Conservation (phyloP, 2,888 invertebrate species). For the Cataglyphis rosenhaueri region DNA sequence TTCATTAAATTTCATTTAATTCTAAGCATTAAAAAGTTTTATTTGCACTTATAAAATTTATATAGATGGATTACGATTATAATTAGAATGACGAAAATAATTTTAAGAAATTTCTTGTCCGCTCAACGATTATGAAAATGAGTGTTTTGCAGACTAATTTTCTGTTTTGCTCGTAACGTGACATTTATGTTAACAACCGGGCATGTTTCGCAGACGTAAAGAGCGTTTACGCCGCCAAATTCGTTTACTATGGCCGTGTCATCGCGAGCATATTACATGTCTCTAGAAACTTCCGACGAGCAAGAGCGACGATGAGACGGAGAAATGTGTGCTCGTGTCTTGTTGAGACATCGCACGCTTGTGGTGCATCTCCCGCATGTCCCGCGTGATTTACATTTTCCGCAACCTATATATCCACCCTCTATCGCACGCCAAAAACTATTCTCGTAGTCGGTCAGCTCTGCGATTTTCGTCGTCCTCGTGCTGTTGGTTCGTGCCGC, state of each 20-base stretch:
- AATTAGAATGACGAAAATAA: neutral
- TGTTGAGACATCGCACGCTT: constrained; percentile 34
- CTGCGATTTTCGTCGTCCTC: constrained; percentile 16
- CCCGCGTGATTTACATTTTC: constrained; percentile 52
- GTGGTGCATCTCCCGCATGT: constrained; percentile 20
- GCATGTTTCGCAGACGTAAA: constrained; percentile 41
- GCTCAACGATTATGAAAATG: constrained; percentile 14
- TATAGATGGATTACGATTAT: neutral
- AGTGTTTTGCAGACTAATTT: neutral
- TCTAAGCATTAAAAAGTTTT: neutral
- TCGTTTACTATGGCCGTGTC: constrained; percentile 62
- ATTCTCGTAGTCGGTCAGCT: constrained; percentile 69
- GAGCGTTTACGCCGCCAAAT: constrained; percentile 50
- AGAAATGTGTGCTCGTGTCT: neutral
- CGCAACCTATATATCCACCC: constrained; percentile 49
- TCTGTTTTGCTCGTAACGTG: neutral
- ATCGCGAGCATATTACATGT: constrained; percentile 6
- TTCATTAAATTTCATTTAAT: neutral
- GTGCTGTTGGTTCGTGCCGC: constrained; percentile 6
- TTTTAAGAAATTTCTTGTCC: neutral
- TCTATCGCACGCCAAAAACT: constrained; percentile 64
- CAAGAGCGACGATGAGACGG: constrained; percentile 38
- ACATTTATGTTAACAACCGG: constrained; percentile 2
- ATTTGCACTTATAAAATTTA: neutral
- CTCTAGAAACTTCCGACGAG: constrained; percentile 30